Evolutionary conservation across 2,888 invertebrate species (phyloP), one percentile per base, ranked within the genome.

Genomic region (Cantharis lateralis): DNA sequence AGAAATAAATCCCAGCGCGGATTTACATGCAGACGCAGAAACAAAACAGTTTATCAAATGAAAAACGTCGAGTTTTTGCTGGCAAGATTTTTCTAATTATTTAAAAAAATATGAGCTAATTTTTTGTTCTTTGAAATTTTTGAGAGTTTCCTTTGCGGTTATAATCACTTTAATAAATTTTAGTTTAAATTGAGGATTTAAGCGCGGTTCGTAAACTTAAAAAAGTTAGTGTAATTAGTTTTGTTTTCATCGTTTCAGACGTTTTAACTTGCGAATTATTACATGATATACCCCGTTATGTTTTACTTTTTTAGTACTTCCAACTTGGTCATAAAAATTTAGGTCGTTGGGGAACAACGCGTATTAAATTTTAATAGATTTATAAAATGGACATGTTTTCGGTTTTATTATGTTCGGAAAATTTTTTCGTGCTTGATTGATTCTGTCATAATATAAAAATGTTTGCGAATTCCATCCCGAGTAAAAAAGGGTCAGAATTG

Each of bases 211-310:
- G 64, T 66, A 20, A 66, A 66, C 64, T 66, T 66, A 66, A 66
- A 48, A 16, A 28, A 71, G 71, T 71, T 71, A 28, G 62, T 26
- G 71, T 71, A 71, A 71, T 71, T 71, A 63, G 28, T 71, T 71
- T 71, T 70, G 70, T 70, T 70, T 70, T 48, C 61, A 70, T 70
- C 18, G 15, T 62, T 69, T 18, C 61, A 24, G 24, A 20, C 32
- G 28, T 63, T 24, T 62, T 61, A 48, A 24, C 24, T 61, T 48
- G 61, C 28, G 48, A 70, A 18, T 61, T 69, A 69, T 61, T 61
- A 32, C 24, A 61, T 16, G 16, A 13, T 70, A 61, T 9, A 48
- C 18, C 61, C 61, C 48, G 48, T 48, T 48, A 48, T 66, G 64
- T 66, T 66, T 66, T 66, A 66, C 63, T 18, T 48, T 48, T 48